Base-by-base conservation (phyloP, 1,140 invertebrate species). In the Sitobion miscanthi region DNA sequence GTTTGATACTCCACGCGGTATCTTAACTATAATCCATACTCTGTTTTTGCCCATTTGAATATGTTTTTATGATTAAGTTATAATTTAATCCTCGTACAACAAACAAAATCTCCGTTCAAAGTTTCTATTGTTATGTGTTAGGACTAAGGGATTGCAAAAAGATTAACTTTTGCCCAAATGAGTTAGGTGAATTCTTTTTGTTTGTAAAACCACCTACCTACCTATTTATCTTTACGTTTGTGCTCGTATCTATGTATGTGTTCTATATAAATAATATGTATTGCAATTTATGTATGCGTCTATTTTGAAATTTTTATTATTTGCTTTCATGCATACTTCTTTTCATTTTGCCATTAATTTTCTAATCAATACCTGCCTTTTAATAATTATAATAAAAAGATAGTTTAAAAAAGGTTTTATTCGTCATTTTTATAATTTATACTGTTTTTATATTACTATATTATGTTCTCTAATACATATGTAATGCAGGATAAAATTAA, bases 21-120 rank as follows among this genome's bases (percentile, higher is more conserved):
- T 89, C 35, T 88, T 35, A 4, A 54, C 49, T 54, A 42, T 42
- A 54, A 89, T 89, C 47, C 49, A 57, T 57, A 25, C 35, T 57
- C 2, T 9, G 23, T 89, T 38, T 89, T 42, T 25, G 21, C 23
- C 14, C 5, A 57, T 89, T 54, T 57, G 35, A 57, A 89, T 89
- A 57, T 57, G 23, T 89, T 89, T 42, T 89, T 89, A 54, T 89
- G 23, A 38, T 89, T 38, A 23, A 57, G 88, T 89, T 87, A 54
- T 54, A 30, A 54, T 21, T 38, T 57, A 57, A 89, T 89, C 49
- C 52, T 54, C 8, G 52, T 38, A 89, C 35, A 54, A 42, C 49
- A 38, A 89, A 57, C 35, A 38, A 35, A 89, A 89, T 57, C n/a
- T 57, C 52, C 14, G 52, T 57, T 38, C 49, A 25, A 57, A 89